Conservation (phyloP, 2,888 invertebrate species). For the Orthosia gracilis region DNA sequence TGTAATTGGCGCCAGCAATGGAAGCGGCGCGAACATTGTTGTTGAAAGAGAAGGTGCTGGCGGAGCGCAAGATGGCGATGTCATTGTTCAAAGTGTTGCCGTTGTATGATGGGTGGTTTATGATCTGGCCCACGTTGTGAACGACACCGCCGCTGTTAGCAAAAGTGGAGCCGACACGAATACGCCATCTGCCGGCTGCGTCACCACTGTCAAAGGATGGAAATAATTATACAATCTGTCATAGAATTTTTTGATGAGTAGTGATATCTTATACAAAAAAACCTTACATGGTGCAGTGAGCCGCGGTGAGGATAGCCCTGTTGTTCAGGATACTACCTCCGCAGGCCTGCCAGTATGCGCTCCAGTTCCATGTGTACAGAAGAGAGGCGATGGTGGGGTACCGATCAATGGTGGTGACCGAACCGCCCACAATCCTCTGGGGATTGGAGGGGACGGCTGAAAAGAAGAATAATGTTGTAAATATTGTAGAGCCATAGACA, state of each 20-base stretch:
- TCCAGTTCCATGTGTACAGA: conserved; percentile 54
- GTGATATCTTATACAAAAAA: not conserved
- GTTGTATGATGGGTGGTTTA: conserved; percentile 67
- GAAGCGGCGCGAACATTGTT: conserved; percentile 63
- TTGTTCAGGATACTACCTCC: conserved; percentile 70
- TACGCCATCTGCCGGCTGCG: conserved; percentile 62
- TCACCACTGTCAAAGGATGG: conserved; percentile 60
- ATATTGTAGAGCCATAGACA: not conserved
- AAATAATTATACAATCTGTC: no score
- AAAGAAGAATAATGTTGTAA: conserved; percentile 9
- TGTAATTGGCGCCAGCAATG: conserved; percentile 75
- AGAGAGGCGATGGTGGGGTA: conserved; percentile 63
- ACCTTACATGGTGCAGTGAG: conserved; percentile 55
- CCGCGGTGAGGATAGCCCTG: conserved; percentile 66
- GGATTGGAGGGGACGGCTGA: conserved; percentile 55
- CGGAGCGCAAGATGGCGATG: conserved; percentile 67
- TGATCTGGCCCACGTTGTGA: conserved; percentile 46
- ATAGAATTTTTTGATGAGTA: no score
- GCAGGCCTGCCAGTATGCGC: conserved; percentile 55
- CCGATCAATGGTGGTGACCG: conserved; percentile 64
- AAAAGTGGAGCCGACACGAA: conserved; percentile 69
- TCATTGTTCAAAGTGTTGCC: conserved; percentile 65
- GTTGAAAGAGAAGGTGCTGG: conserved; percentile 54
- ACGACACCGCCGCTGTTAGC: conserved; percentile 72
- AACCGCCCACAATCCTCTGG: conserved; percentile 73